phyloP scores from a whole-genome alignment of 2,113 vertebrate genomes.

The Oncorhynchus mykiss region DNA sequence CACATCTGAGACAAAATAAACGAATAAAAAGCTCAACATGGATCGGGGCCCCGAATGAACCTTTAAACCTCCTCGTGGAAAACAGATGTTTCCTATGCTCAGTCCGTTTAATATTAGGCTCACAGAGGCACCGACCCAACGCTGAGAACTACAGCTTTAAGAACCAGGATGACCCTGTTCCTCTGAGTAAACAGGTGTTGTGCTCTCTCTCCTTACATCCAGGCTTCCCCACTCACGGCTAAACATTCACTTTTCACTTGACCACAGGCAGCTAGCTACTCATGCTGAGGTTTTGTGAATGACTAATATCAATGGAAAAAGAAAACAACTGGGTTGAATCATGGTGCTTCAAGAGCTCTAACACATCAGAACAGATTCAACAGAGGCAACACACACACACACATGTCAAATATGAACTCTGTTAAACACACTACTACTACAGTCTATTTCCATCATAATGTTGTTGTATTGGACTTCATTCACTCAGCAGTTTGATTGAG shows the following conservation, averaged over 20 bases:
- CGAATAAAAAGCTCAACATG: neutral
- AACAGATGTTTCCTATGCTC: neutral
- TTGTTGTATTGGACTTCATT: neutral
- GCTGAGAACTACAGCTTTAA: neutral
- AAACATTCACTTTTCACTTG: neutral
- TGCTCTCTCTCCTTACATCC: neutral
- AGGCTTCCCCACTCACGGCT: neutral
- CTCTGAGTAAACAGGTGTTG: neutral
- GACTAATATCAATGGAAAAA: constrained; percentile 36
- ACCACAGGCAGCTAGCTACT: neutral
- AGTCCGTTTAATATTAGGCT: neutral
- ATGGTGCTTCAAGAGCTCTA: constrained; percentile 16
- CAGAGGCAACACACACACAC: constrained; percentile 6
- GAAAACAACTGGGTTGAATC: neutral
- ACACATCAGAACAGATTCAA: constrained; percentile 24
- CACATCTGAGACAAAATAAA: constrained; percentile 1
- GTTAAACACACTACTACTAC: neutral
- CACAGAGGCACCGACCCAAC: neutral
- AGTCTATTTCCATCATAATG: neutral
- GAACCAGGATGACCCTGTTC: neutral
- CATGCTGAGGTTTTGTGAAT: constrained; percentile 24
- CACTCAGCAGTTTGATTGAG: no score
- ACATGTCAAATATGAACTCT: neutral
- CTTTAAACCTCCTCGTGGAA: neutral
- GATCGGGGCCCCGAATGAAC: neutral